Evolutionary conservation across 2,888 invertebrate genomes (phyloP).

Genomic region (Cheilosia pagana): DNA sequence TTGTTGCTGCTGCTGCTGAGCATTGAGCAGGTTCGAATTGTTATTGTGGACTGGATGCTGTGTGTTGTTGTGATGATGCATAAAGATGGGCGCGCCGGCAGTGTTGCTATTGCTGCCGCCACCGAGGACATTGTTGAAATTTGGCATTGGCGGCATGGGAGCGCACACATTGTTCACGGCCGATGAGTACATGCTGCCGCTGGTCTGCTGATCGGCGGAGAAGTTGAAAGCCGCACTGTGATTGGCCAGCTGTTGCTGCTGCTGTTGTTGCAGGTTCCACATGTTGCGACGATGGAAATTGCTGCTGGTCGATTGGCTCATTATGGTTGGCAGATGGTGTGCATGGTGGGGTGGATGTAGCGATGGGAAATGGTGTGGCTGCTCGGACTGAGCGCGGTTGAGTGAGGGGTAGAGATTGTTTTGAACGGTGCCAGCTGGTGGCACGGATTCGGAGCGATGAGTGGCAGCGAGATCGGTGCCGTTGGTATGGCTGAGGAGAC

Average conservation of each 20-base stretch:
- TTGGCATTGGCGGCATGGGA: constrained; percentile 70
- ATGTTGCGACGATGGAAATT: constrained; percentile 69
- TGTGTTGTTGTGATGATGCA: constrained; percentile 83
- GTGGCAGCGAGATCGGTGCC: constrained; percentile 77
- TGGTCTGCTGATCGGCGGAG: constrained; percentile 58
- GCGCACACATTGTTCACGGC: constrained; percentile 57
- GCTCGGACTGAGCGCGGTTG: constrained; percentile 83
- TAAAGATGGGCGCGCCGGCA: constrained; percentile 80
- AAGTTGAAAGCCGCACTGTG: constrained; percentile 33
- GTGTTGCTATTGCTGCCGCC: constrained; percentile 76
- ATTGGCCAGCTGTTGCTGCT: constrained; percentile 71
- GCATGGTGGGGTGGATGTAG: constrained; percentile 53
- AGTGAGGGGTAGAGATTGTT: constrained; percentile 78
- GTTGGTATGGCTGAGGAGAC: constrained; percentile 77
- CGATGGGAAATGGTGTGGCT: constrained; percentile 77
- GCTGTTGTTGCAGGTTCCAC: constrained; percentile 76
- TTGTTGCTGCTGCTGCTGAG: constrained; percentile 78
- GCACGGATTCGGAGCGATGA: constrained; percentile 82
- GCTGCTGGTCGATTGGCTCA: constrained; percentile 76
- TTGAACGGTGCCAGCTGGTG: constrained; percentile 79
- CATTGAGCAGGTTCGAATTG: constrained; percentile 82
- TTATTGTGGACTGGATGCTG: constrained; percentile 80
- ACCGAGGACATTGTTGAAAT: constrained; percentile 66
- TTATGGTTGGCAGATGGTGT: constrained; percentile 78
- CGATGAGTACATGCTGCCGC: constrained; percentile 43